Evolutionary conservation across 1,140 invertebrate genomes (phyloP).

Genomic region (Adelges cooleyi): DNA sequence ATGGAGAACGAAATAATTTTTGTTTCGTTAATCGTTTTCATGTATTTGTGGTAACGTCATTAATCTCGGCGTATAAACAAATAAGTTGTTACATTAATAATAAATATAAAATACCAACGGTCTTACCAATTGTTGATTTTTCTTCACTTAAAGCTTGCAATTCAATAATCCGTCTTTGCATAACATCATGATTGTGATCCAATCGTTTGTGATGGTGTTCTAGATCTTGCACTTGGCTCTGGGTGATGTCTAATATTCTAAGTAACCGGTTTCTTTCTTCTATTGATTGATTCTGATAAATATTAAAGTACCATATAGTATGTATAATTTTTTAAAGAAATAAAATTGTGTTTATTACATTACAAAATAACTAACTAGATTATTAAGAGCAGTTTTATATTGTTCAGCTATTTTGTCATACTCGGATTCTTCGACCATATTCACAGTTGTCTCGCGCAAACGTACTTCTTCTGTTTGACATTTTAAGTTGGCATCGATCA

Average conservation of each 20-base stretch:
- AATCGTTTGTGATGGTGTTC: slow-evolving; percentile 30
- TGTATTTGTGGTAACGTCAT: too few relatives aligned
- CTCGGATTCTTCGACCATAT: slow-evolving; percentile 28
- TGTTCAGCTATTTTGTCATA: slow-evolving; percentile 19
- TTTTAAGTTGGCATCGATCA: slow-evolving; percentile 29
- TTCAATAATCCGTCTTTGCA: slow-evolving; percentile 54
- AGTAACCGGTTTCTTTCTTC: slow-evolving; percentile 8
- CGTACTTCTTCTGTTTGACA: slow-evolving; percentile 31
- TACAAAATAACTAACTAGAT: slow-evolving; percentile 29
- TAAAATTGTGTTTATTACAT: not conserved
- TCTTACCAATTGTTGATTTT: slow-evolving; percentile 49
- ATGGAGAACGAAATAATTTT: slow-evolving; percentile 27
- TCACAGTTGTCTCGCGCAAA: slow-evolving; percentile 29
- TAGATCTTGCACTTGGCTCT: slow-evolving; percentile 32
- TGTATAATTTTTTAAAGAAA: not conserved
- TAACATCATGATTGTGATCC: slow-evolving; percentile 38
- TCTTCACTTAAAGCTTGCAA: slow-evolving; percentile 49
- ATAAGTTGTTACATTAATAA: too few relatives aligned
- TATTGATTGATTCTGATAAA: slow-evolving; percentile 3
- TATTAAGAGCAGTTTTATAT: slow-evolving; percentile 29
- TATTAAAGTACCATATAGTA: not conserved
- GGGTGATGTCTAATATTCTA: slow-evolving; percentile 31
- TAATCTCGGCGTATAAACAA: too few relatives aligned
- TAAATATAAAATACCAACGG: too few relatives aligned
- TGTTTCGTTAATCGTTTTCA: too few relatives aligned